Conservation (phyloP, 2,888 invertebrate species). For the Limnephilus rhombicus region DNA sequence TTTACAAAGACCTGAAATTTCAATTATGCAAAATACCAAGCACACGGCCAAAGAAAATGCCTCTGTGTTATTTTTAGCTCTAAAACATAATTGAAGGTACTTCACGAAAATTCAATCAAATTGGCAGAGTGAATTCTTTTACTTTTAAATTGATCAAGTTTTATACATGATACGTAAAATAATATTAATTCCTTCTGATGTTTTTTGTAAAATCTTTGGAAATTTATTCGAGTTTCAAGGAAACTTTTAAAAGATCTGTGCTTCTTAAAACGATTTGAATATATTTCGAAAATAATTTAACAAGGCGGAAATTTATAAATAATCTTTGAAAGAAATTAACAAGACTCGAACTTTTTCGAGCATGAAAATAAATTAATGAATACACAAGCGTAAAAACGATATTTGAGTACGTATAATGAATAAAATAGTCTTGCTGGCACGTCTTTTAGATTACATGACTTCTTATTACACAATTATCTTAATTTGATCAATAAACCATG, state of each 20-base stretch:
- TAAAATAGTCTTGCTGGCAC: background rate
- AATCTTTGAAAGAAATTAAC: constrained; percentile 29
- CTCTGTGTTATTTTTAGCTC: background rate
- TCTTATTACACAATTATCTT: background rate
- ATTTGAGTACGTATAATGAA: background rate
- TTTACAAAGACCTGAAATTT: background rate
- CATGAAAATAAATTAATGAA: constrained; percentile 13
- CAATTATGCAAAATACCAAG: background rate
- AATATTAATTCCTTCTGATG: background rate
- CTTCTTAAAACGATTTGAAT: constrained; percentile 36
- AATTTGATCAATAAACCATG: background rate
- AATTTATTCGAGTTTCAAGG: constrained; percentile 19
- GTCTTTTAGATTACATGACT: background rate
- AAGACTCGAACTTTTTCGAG: background rate
- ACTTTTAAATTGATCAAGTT: background rate
- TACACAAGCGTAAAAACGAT: background rate
- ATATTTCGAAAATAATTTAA: constrained; percentile 28
- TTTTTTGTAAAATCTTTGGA: background rate
- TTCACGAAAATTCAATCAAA: background rate
- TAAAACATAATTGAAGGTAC: background rate
- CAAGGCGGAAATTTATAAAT: constrained; percentile 31
- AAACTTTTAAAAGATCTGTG: constrained; percentile 32
- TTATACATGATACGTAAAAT: background rate
- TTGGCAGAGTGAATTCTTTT: background rate
- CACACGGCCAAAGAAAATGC: background rate